Evolutionary conservation across 2,888 invertebrate species (phyloP).

Genomic region (Idaea dimidiata): DNA sequence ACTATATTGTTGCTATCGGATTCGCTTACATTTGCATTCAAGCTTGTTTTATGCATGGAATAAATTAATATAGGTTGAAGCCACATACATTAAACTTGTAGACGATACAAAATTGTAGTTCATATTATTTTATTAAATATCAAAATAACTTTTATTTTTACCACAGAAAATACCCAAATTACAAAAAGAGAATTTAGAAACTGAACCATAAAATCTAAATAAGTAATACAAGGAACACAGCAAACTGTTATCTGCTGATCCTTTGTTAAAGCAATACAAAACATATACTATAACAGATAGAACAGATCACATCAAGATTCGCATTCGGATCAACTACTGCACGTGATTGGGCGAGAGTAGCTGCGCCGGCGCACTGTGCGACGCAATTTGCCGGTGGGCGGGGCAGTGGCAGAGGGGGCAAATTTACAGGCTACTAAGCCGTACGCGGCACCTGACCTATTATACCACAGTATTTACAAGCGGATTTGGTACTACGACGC

Average conservation of each 20-base stretch:
- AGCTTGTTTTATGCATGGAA: constrained; percentile 2
- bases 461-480: constrained; percentile 21
- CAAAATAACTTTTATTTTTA: background rate
- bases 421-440: constrained; percentile 22
- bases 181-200: background rate
- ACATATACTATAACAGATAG: background rate
- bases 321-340: constrained; percentile 42
- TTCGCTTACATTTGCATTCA: background rate
- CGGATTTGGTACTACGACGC: constrained; percentile 19
- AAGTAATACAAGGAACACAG: background rate
- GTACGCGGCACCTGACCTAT: constrained; percentile 30
- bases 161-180: background rate
- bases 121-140: background rate
- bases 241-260: background rate
- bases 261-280: constrained; percentile 16
- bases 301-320: constrained; percentile 44
- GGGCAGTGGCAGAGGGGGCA: constrained; percentile 51
- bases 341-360: constrained; percentile 64
- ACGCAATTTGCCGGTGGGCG: constrained; percentile 65
- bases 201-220: background rate
- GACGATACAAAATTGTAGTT: background rate
- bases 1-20: background rate
- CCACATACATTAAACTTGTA: background rate
- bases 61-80: constrained; percentile 6
- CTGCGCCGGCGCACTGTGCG: constrained; percentile 51